Evolutionary conservation across 2,113 vertebrate genomes (phyloP).

Genomic region (Salvelinus sp.): DNA sequence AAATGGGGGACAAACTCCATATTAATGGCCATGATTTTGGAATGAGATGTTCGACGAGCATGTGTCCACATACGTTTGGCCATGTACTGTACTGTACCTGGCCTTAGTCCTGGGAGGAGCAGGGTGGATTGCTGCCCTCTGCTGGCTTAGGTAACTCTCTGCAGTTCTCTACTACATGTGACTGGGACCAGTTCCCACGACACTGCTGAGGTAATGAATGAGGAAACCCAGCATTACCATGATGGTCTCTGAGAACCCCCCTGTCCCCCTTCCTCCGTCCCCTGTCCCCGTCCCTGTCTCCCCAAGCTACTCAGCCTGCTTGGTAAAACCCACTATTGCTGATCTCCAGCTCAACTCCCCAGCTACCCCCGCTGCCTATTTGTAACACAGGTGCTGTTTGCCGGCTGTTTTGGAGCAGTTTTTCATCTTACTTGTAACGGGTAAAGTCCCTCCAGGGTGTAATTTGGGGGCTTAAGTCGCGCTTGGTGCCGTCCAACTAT

Average conservation of each 20-base stretch:
- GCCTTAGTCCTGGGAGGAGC: conserved; percentile 1
- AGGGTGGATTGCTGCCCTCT: conserved; percentile 11
- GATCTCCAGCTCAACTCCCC: conserved; percentile 13
- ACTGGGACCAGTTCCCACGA: conserved; percentile 45
- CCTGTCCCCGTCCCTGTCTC: conserved; percentile 3
- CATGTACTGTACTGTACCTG: too few relatives aligned
- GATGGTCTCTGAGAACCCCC: conserved; percentile 56
- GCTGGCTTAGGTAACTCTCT: conserved; percentile 13
- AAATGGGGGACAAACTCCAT: too few relatives aligned
- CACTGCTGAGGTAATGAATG: conserved; percentile 54
- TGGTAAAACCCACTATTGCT: conserved; percentile 33
- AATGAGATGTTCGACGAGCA: too few relatives aligned
- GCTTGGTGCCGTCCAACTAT: conserved; percentile 31
- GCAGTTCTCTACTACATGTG: not conserved
- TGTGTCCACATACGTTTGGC: too few relatives aligned
- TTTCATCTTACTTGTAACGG: conserved; percentile 47
- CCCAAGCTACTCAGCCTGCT: conserved; percentile 27
- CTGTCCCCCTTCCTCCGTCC: conserved; percentile 17
- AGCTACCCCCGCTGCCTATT: conserved; percentile 29
- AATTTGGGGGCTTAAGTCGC: conserved; percentile 43
- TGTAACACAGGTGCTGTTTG: conserved; percentile 47
- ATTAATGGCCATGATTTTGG: too few relatives aligned
- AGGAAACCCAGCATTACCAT: conserved; percentile 51
- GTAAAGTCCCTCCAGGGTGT: conserved; percentile 52
- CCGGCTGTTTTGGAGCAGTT: conserved; percentile 29